phyloP scores from a whole-genome alignment of 2,888 invertebrate species.

The Prostheceraeus crozeri region DNA sequence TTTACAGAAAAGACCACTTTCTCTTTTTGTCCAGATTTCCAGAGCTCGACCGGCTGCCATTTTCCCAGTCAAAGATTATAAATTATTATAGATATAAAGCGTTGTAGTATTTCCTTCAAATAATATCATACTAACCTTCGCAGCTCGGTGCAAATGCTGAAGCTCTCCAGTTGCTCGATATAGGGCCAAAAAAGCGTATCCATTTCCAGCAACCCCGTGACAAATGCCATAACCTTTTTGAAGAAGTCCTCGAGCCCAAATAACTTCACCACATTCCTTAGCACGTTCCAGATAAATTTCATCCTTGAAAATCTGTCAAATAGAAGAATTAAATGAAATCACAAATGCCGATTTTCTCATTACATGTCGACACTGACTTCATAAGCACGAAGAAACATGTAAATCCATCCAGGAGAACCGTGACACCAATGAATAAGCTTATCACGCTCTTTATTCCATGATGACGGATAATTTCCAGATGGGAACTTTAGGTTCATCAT shows the following conservation, averaged over 20 bases:
- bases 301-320: conserved; percentile 64
- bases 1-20: too few species aligned
- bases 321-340: too few species aligned
- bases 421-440: conserved; percentile 84
- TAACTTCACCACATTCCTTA: conserved; percentile 66
- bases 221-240: conserved; percentile 78
- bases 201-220: conserved; percentile 80
- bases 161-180: conserved; percentile 70
- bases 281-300: conserved; percentile 67
- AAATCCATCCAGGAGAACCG: conserved; percentile 78
- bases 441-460: conserved; percentile 65
- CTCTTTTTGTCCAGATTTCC: too few species aligned
- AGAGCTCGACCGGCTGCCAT: too few species aligned
- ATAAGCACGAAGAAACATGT: conserved; percentile 60
- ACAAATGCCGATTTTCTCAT: background rate
- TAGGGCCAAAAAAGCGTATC: conserved; percentile 70
- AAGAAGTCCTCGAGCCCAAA: conserved; percentile 73
- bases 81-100: too few species aligned
- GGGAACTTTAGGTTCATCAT: conserved; percentile 55
- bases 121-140: conserved; percentile 55
- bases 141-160: conserved; percentile 67
- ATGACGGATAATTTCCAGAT: conserved; percentile 67
- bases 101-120: too few species aligned
- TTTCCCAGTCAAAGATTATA: too few species aligned
- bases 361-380: conserved; percentile 43